Base-by-base conservation (phyloP, 2,888 invertebrate genomes). In the Lepeophtheirus nordmannii region DNA sequence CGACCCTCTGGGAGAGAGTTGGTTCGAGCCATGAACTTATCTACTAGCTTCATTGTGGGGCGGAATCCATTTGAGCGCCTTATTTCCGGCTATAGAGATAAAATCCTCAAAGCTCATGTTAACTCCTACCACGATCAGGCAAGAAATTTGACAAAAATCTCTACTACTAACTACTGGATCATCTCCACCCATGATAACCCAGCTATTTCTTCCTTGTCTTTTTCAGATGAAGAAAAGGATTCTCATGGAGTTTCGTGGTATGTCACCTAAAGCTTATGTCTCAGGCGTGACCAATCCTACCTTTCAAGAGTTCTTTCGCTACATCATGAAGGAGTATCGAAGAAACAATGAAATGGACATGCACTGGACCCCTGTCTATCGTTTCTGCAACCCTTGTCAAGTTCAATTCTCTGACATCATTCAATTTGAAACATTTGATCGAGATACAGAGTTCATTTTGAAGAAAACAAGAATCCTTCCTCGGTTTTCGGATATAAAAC, bases 331-430 rank as follows among this genome's bases (percentile, higher is more conserved):
- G 8, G 53, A 46, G 40, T 22, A 20, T 20, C 10, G 22, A 14
- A 41, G 22, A 20, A 62, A 8, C 20, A 40, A 23, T 20, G 39
- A n/a, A 12, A 39, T 64, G 20, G 64, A 64, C 20, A 64, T 64
- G 64, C 64, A 64, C 57, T 64, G 64, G 64, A 64, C 56, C 37
- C 64, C 64, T 10, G 64, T 56, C 12, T 56, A 57, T 56, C 39
- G 46, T 10, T 64, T 64, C 56, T 64, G 64, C 53, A 64, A 39
- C 22, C 56, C 57, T 1, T 64, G 64, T 17, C 64, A 56, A 12
- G 22, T 64, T n/a, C 20, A 56, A n/a, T 46, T 64, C 22, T 23
- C 46, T 8, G 37, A 56, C 17, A 64, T 64, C 23, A 37, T 64
- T n/a, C 20, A 23, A 11, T 64, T 56, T 37, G 64, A 64, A 14